These are phyloP conservation scores for Limosa lapponica DNA, from an alignment of 2,797 vertebrate species.

Conservation along the genomic window DNA sequence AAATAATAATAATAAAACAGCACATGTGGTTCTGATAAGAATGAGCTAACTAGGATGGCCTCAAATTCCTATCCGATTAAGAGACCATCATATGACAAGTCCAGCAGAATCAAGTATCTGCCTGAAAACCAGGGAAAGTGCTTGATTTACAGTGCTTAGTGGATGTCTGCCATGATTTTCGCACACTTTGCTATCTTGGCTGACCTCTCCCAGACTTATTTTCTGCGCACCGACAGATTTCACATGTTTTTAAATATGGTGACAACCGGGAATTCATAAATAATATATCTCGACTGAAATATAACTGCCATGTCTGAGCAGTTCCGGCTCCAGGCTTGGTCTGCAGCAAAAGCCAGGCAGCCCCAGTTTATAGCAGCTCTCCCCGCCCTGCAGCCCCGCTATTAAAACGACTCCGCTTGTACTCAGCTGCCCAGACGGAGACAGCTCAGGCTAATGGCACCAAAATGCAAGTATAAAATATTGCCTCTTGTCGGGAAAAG, in stretches of 20 bases:
- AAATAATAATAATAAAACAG: neutral
- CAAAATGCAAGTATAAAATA: neutral
- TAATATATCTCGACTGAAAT: constrained; percentile 59
- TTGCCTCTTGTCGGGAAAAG: neutral
- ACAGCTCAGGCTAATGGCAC: neutral
- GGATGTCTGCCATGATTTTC: constrained; percentile 46
- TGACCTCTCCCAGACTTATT: constrained; percentile 53
- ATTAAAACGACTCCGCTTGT: neutral
- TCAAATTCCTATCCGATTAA: constrained; percentile 57
- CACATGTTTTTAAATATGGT: constrained; percentile 55
- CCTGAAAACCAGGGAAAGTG: neutral
- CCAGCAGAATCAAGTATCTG: constrained; percentile 36
- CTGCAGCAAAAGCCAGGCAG: constrained; percentile 17
- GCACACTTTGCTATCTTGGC: constrained; percentile 43
- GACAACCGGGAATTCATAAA: constrained; percentile 65
- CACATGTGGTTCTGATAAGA: constrained; percentile 61
- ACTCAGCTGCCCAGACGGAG: neutral
- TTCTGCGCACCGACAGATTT: constrained; percentile 47
- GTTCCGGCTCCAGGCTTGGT: neutral
- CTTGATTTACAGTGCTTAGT: constrained; percentile 57
- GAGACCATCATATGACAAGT: constrained; percentile 36
- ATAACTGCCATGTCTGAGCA: constrained; percentile 30
- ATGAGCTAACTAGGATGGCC: neutral
- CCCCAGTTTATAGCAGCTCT: constrained; percentile 9
- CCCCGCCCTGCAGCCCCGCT: neutral